Conservation (phyloP, 2,797 vertebrate species). For the Bradypodion ventrale region DNA sequence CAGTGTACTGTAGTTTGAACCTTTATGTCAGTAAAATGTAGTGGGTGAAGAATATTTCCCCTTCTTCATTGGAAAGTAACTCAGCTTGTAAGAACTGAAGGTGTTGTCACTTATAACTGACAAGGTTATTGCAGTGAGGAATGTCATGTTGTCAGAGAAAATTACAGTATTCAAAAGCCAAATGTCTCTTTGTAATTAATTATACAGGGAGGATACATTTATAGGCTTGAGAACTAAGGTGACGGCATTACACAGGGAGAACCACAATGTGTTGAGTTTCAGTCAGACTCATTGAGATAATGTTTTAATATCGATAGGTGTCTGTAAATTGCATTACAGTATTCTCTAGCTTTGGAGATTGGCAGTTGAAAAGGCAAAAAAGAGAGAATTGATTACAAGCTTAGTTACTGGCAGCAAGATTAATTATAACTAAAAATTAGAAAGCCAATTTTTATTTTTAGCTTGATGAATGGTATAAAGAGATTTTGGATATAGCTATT, state of each 20-base stretch:
- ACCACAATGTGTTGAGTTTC: not conserved
- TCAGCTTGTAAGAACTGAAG: not conserved
- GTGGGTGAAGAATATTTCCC: not conserved
- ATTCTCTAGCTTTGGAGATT: too few species aligned
- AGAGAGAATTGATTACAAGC: too few species aligned
- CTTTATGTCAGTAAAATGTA: not conserved
- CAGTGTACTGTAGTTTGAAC: not conserved
- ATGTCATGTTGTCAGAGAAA: not conserved
- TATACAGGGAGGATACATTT: not conserved
- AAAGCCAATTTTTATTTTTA: too few species aligned
- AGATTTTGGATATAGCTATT: too few species aligned
- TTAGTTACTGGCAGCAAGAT: too few species aligned
- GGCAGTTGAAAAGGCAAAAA: too few species aligned
- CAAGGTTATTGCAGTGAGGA: not conserved
- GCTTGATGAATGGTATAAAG: too few species aligned
- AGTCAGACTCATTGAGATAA: too few species aligned
- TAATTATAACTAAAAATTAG: too few species aligned
- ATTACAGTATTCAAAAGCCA: not conserved
- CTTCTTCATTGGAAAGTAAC: not conserved
- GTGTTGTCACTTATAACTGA: not conserved
- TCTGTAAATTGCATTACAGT: too few species aligned
- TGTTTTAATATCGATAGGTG: too few species aligned
- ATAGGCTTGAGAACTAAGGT: too few species aligned
- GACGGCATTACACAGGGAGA: not conserved
- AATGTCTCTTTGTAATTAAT: not conserved